Conservation (phyloP, 2,888 invertebrate species). For the Anoplius nigerrimus region DNA sequence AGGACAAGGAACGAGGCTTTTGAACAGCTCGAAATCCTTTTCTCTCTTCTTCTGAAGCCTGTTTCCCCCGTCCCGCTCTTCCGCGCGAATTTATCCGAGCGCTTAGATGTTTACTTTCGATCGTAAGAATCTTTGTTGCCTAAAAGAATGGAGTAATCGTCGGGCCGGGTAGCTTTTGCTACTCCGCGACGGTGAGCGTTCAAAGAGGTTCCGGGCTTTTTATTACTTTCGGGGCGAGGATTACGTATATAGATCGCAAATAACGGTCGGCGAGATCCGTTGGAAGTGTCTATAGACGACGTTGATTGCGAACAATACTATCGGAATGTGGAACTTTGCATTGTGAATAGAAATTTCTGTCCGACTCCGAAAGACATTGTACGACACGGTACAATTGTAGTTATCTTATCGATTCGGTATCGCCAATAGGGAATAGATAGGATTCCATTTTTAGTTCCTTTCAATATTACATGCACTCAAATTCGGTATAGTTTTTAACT, state of each 20-base stretch:
- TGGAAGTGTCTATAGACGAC: too few relatives aligned
- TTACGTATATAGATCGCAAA: neutral
- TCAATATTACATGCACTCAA: too few relatives aligned
- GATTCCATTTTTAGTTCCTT: too few relatives aligned
- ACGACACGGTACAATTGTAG: too few relatives aligned
- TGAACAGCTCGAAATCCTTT: conserved; percentile 38
- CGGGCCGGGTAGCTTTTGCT: neutral
- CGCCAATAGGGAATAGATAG: too few relatives aligned
- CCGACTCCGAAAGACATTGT: too few relatives aligned
- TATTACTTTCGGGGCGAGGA: neutral
- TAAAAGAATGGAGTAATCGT: conserved; percentile 34
- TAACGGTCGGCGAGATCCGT: too few relatives aligned
- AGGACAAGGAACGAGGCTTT: conserved; percentile 28
- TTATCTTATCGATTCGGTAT: too few relatives aligned
- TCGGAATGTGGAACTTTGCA: too few relatives aligned
- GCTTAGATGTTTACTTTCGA: conserved; percentile 53
- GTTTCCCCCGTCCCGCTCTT: conserved; percentile 21
- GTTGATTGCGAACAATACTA: too few relatives aligned
- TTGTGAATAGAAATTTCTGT: too few relatives aligned
- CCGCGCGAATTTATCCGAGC: conserved; percentile 36
- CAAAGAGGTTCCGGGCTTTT: neutral
- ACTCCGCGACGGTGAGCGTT: neutral
- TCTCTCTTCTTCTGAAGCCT: conserved; percentile 18
- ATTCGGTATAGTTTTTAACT: too few relatives aligned
- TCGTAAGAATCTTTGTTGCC: conserved; percentile 35